These are phyloP conservation scores for Xylocopa sonorina DNA, from an alignment of 1,140 invertebrate species.

Conservation along the genomic window DNA sequence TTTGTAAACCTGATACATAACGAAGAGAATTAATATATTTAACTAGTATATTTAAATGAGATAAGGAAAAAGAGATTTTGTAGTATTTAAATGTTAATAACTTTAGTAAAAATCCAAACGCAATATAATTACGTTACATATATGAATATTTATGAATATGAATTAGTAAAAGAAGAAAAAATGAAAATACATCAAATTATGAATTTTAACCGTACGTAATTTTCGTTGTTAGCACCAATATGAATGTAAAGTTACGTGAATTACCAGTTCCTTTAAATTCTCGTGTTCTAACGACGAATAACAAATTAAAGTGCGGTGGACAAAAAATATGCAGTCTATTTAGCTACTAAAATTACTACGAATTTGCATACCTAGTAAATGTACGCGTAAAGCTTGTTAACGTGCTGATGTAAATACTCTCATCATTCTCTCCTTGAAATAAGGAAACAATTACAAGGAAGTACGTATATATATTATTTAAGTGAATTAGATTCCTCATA, in stretches of 20 bases:
- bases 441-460: not conserved
- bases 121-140: not conserved
- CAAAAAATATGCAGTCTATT: not conserved
- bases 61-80: not conserved
- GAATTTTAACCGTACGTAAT: not conserved
- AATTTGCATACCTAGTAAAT: not conserved
- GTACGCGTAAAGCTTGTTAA: not conserved
- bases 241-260: slow-evolving; percentile 23
- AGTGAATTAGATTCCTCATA: no score
- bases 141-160: not conserved
- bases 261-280: slow-evolving; percentile 41
- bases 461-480: no score
- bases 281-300: not conserved
- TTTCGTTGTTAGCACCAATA: not conserved
- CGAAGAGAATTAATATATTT: not conserved
- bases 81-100: not conserved
- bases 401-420: not conserved
- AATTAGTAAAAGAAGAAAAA: no score
- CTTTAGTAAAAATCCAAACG: not conserved
- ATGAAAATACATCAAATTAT: not conserved
- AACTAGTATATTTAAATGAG: not conserved
- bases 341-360: slow-evolving; percentile 19
- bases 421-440: not conserved
- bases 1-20: not conserved
- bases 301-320: not conserved